phyloP scores from a whole-genome alignment of 2,888 invertebrate genomes.

The Dryobota labecula region DNA sequence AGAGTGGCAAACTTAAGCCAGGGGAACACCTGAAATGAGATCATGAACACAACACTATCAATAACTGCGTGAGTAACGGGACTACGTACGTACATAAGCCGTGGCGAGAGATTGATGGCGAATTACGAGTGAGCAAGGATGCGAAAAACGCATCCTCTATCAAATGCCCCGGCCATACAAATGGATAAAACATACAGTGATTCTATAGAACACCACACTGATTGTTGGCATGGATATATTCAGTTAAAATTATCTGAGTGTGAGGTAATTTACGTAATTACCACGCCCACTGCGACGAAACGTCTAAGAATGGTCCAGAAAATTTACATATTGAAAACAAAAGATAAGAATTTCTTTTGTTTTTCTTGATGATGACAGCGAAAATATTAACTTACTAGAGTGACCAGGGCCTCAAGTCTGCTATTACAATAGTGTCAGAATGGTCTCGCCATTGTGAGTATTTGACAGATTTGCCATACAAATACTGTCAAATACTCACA shows the following conservation, averaged over 20 bases:
- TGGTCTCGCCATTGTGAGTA: too few relatives aligned
- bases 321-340: constrained; percentile 8
- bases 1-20: background rate
- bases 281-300: constrained; percentile 43
- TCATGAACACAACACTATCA: constrained; percentile 29
- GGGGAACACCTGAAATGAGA: constrained; percentile 32
- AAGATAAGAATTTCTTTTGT: constrained; percentile 11
- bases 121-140: constrained; percentile 42
- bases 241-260: constrained; percentile 42
- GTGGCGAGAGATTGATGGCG: constrained; percentile 39
- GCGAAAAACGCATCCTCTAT: constrained; percentile 58
- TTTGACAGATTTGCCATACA: too few relatives aligned
- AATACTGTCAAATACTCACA: too few relatives aligned
- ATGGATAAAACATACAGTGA: constrained; percentile 22
- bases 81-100: background rate
- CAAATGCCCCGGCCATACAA: constrained; percentile 30
- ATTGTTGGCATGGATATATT: constrained; percentile 37
- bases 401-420: too few relatives aligned
- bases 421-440: too few relatives aligned
- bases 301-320: background rate
- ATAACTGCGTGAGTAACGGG: constrained; percentile 26
- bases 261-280: constrained; percentile 55
- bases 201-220: constrained; percentile 1
- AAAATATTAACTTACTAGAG: background rate
- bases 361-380: background rate